Evolutionary conservation across 2,888 invertebrate genomes (phyloP), one percentile per base, ranked within the genome.

Genomic region (Melipona beecheii): DNA sequence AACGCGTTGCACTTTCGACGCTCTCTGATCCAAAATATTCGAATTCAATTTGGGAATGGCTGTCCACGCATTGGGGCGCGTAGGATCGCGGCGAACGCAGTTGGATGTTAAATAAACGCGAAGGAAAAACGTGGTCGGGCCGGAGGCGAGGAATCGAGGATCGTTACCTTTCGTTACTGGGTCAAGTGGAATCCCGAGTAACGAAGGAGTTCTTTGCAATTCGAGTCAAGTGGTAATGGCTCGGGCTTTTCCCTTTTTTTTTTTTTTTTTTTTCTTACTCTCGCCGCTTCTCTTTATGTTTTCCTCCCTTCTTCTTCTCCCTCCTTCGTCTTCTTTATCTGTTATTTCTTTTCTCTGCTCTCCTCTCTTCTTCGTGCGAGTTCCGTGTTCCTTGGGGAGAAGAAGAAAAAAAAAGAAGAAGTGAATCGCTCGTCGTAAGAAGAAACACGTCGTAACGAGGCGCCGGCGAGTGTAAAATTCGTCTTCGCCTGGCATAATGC

Each of bases 111-210:
- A 84, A 81, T 75, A 81, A 85, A 85, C 79, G 76, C 54, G 62
- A 72, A 81, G 74, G 77, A 77, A 68, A 31, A 79, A 66, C 62
- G 72, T 71, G 65, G 76, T 66, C 52, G 74, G 21, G 64, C 65
- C 73, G 4, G 81, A 50, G 73, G 64, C 52, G 74, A 78, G 80
- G 81, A 86, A 86, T 86, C 80, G 83, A 71, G 86, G 86, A 86
- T 86, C 86, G 86, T 86, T 86, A 86, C 86, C 73, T 86, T 86
- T 81, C 86, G 86, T 81, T 81, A 86, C 75, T 77, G 75, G 86
- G 83, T 86, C 78, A 85, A 86, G 85, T 87, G 64, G 80, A 85
- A 74, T 82, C 66, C 68, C 85, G 75, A 84, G 79, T 87, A 87
- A 82, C 86, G 80, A 87, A 87, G 86, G 74, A 83, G 78, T 79